These are phyloP conservation scores for Sakesphorus luctuosus DNA, from an alignment of 2,113 vertebrate species.

Conservation along the genomic window DNA sequence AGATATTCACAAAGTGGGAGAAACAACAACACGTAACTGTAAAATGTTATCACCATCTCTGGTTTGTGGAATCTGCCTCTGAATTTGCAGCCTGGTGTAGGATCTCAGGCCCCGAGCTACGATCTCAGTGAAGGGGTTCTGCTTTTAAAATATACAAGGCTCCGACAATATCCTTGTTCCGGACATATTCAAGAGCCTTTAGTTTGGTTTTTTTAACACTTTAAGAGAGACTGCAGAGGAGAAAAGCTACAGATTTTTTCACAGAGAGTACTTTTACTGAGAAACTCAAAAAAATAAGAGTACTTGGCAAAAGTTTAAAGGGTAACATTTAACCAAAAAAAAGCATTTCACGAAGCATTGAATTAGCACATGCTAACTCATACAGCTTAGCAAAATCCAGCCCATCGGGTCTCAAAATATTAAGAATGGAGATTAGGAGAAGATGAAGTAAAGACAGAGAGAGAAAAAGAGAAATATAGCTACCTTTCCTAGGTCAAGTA, in stretches of 20 bases:
- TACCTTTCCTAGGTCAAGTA: not conserved
- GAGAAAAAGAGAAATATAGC: not conserved
- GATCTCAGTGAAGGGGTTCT: not conserved
- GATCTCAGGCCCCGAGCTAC: not conserved
- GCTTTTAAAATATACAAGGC: not conserved
- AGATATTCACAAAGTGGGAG: not conserved
- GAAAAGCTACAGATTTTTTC: not conserved
- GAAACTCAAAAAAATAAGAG: not conserved
- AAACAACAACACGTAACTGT: not conserved
- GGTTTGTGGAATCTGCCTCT: not conserved
- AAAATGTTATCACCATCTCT: not conserved
- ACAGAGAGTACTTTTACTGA: not conserved
- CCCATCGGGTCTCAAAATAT: not conserved
- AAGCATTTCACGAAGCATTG: not conserved
- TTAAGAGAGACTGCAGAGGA: not conserved
- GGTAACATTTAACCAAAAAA: not conserved
- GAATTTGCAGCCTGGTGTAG: not conserved
- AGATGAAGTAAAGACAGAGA: not conserved
- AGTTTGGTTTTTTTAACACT: not conserved
- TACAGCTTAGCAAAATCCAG: not conserved
- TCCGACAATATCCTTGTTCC: not conserved
- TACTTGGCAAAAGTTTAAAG: not conserved
- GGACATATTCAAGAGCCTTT: not conserved
- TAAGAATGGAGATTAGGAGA: not conserved
- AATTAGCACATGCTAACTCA: not conserved